A percentile compares a stretch with the other conserved stretches of the same genome.
Evolutionary conservation across 2,797 vertebrate genomes (phyloP).

Genomic region (Perodicticus potto): DNA sequence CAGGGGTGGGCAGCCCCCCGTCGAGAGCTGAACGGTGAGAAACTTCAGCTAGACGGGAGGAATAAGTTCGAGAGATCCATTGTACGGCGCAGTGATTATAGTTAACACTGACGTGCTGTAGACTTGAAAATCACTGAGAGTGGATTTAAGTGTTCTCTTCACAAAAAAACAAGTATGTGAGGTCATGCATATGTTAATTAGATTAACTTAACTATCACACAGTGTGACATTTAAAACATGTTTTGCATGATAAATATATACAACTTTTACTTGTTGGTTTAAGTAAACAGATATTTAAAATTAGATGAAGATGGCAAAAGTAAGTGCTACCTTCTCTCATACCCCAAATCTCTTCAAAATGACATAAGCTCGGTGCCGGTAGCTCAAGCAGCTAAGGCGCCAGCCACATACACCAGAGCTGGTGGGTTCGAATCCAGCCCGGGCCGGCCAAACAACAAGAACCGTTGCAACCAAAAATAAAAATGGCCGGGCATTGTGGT

Average conservation of each 20-base stretch:
- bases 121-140: background rate
- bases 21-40: background rate
- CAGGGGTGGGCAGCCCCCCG: too few species aligned
- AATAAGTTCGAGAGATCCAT: background rate
- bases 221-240: background rate
- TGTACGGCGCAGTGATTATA: background rate
- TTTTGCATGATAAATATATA: background rate
- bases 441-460: too few species aligned
- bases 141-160: background rate
- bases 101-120: background rate
- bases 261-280: background rate
- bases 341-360: background rate
- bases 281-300: constrained; percentile 21
- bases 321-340: background rate
- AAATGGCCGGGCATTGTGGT: too few species aligned
- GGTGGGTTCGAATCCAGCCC: too few species aligned
- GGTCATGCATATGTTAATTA: background rate
- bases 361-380: background rate
- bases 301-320: constrained; percentile 11
- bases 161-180: background rate
- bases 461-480: too few species aligned
- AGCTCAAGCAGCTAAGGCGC: too few species aligned
- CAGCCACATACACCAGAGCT: too few species aligned
- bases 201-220: background rate
- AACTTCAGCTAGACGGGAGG: background rate